Conservation (phyloP, 2,113 vertebrate genomes). For the Arizona elegans region DNA sequence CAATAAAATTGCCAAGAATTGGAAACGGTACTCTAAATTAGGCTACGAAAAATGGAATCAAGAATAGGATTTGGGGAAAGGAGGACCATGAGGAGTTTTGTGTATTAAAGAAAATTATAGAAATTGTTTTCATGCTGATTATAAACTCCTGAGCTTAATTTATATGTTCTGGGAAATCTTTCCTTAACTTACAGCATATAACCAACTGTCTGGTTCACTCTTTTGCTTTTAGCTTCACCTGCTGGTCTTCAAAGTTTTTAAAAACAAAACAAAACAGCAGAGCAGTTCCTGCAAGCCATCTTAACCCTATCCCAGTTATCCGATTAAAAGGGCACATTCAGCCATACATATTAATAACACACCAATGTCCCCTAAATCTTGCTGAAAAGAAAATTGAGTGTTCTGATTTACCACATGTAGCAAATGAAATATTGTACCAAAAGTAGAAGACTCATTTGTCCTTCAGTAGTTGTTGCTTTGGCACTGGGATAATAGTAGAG, state of each 20-base stretch:
- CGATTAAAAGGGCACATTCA: neutral
- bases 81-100: neutral
- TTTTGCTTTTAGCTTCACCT: neutral
- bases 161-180: neutral
- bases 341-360: neutral
- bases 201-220: neutral
- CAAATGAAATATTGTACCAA: too few species aligned
- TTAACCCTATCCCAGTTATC: neutral
- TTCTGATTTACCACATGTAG: neutral
- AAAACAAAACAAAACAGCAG: neutral
- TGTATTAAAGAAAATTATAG: neutral
- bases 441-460: neutral
- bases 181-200: neutral
- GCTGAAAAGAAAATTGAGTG: neutral
- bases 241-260: neutral
- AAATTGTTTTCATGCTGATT: neutral
- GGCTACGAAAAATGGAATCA: neutral
- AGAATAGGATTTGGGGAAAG: neutral
- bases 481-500: too few species aligned
- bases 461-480: too few species aligned
- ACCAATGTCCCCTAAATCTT: neutral
- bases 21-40: neutral
- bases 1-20: neutral
- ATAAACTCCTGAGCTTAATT: neutral
- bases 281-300: neutral